Evolutionary conservation across 2,888 invertebrate species (phyloP).

Genomic region (Sipunculus nudus): DNA sequence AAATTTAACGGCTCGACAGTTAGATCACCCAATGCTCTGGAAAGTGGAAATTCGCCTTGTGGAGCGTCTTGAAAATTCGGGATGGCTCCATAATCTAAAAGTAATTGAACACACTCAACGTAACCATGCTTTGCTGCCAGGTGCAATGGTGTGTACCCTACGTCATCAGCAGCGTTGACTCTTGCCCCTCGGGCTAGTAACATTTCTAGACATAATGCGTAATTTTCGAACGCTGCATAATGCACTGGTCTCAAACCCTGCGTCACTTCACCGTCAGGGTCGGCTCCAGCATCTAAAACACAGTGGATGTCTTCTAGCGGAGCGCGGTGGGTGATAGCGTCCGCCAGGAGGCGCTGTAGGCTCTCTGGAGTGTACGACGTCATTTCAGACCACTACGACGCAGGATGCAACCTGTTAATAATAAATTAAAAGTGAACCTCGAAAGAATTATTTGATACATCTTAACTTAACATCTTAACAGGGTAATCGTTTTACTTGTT

Average conservation of each 20-base stretch:
- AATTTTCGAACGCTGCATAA: constrained; percentile 89
- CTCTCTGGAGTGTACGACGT: constrained; percentile 17
- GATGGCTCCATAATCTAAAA: constrained; percentile 81
- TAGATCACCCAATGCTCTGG: constrained; percentile 15
- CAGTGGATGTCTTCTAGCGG: constrained; percentile 87
- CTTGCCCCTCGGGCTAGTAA: constrained; percentile 75
- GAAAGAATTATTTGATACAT: too few relatives aligned
- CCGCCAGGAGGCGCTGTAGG: constrained; percentile 85
- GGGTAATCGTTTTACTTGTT: too few relatives aligned
- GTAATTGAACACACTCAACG: constrained; percentile 69
- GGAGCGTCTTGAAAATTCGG: constrained; percentile 74
- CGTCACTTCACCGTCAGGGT: constrained; percentile 78
- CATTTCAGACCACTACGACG: too few relatives aligned
- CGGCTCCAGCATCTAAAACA: constrained; percentile 79
- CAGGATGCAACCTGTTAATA: too few relatives aligned
- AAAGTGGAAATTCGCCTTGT: background rate
- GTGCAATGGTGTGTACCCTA: constrained; percentile 88
- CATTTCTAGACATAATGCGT: constrained; percentile 79
- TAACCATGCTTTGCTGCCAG: constrained; percentile 88
- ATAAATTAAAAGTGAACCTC: too few relatives aligned
- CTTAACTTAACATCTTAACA: too few relatives aligned
- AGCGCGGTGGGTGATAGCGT: constrained; percentile 88
- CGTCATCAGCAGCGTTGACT: constrained; percentile 78
- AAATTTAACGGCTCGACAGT: constrained; percentile 76
- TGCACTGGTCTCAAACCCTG: constrained; percentile 89